Evolutionary conservation across 2,113 vertebrate species (phyloP).

Genomic region (Xiphias gladius): DNA sequence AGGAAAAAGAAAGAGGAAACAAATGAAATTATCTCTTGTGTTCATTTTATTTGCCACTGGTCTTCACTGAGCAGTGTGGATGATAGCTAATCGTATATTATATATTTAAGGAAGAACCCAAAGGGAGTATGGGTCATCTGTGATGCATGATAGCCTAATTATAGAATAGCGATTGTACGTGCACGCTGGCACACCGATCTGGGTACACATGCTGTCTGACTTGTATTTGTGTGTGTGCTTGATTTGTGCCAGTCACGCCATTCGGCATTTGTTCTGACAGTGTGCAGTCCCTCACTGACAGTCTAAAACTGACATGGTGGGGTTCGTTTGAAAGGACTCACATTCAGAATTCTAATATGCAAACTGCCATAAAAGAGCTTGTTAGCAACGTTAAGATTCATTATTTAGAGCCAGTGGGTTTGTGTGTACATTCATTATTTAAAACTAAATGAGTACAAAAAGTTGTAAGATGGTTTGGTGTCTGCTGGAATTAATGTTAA

Average conservation of each 20-base stretch:
- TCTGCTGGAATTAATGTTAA: background rate
- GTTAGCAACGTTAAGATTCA: constrained; percentile 40
- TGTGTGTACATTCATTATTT: constrained; percentile 43
- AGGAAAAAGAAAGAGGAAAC: constrained; percentile 2
- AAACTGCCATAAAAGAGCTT: constrained; percentile 45
- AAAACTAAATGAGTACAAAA: constrained; percentile 16
- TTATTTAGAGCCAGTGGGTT: constrained; percentile 48
- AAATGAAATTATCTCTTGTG: constrained; percentile 60
- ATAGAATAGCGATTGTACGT: constrained; percentile 41
- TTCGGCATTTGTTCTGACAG: constrained; percentile 11
- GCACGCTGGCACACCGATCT: constrained; percentile 15
- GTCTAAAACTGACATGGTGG: constrained; percentile 17
- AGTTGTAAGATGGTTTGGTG: constrained; percentile 14
- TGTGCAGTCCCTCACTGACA: constrained; percentile 10
- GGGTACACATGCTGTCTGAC: constrained; percentile 30
- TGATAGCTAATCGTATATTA: constrained; percentile 68
- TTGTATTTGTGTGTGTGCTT: constrained; percentile 26
- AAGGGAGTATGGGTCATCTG: constrained; percentile 47
- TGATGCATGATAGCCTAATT: constrained; percentile 60
- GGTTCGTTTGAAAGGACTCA: constrained; percentile 18
- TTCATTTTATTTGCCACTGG: constrained; percentile 60
- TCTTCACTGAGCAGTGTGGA: constrained; percentile 51
- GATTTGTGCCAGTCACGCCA: constrained; percentile 18
- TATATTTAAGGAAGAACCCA: constrained; percentile 57
- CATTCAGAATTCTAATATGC: constrained; percentile 34